Evolutionary conservation across 2,113 vertebrate genomes (phyloP).

Genomic region (Porphyrio hochstetteri): DNA sequence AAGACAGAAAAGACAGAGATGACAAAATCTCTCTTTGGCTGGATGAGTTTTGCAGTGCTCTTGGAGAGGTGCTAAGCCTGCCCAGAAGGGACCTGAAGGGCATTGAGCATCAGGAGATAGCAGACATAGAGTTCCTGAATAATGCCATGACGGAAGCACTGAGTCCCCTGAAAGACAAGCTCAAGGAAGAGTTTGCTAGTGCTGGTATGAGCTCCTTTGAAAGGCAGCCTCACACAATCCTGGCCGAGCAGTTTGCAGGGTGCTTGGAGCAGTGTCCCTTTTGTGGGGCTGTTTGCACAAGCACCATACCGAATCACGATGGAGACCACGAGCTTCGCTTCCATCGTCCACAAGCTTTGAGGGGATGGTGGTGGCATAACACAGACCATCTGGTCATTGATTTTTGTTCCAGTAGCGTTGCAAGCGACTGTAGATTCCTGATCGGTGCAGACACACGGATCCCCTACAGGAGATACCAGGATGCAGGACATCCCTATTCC

Average conservation of each 20-base stretch:
- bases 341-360: conserved; percentile 10
- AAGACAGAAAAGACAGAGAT: background rate
- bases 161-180: background rate
- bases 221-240: conserved; percentile 8
- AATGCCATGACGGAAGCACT: conserved; percentile 15
- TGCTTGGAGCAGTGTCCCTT: conserved; percentile 71
- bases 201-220: background rate
- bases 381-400: background rate
- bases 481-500: conserved; percentile 34
- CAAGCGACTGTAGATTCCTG: fast-evolving
- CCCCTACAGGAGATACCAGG: conserved; percentile 48
- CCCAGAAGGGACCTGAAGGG: conserved; percentile 28
- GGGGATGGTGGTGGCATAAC: fast-evolving
- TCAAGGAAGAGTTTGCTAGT: background rate
- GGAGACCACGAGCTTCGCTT: conserved; percentile 55
- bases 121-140: conserved; percentile 61
- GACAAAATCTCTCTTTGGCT: conserved; percentile 60
- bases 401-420: conserved; percentile 35
- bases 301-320: conserved; percentile 33
- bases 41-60: conserved; percentile 41
- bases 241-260: conserved; percentile 60
- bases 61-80: conserved; percentile 50
- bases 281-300: conserved; percentile 72
- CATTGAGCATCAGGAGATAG: conserved; percentile 58
- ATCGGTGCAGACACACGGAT: fast-evolving